Base-by-base conservation (phyloP, 1,140 invertebrate species). In the Cotesia glomerata region DNA sequence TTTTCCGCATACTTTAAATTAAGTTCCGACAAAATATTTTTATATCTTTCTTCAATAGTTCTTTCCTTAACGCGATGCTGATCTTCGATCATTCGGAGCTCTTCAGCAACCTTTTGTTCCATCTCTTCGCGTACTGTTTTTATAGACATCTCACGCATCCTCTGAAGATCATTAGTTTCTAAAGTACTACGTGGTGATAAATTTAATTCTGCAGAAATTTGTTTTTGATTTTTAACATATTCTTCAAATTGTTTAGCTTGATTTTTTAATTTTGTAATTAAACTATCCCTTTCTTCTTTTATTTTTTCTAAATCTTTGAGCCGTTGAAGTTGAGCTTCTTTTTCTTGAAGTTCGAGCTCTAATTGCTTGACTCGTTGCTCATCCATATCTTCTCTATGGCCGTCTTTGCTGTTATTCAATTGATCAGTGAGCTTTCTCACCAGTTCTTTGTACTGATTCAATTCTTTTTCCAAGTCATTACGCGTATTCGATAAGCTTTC, bases 161-260 rank as follows among this genome's bases (percentile, higher is more conserved):
- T 85, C 26, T 84, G 81, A 51, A 83, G 73, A 16, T 86, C 85
- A n/a, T 74, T 69, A 9, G 76, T 78, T 13, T 84, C 82, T 5
- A 74, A 71, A 0, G 71, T 74, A 61, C 71, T 82, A 5, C 79
- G 78, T 26, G 80, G 79, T 7, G 80, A 79, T n/a, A 81, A 69
- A 75, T 80, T 86, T 34, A 85, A 78, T 72, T 86, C 84, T 2
- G 77, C 80, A 0, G 82, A 84, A 0, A 83, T 74, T 79, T 84
- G 82, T 58, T 74, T 82, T 49, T 85, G 82, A 66, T 74, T 84
- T 16, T 82, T 85, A 0, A 85, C 74, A 45, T 83, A 81, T 49
- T 82, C 82, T 52, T 86, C 84, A 49, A 86, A 85, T 14, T 82
- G 82, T 32, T 81, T 80, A 0, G 84, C 80, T 66, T 86, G 85